Conservation (phyloP, 2,888 invertebrate genomes). For the Platycheirus rosarum region DNA sequence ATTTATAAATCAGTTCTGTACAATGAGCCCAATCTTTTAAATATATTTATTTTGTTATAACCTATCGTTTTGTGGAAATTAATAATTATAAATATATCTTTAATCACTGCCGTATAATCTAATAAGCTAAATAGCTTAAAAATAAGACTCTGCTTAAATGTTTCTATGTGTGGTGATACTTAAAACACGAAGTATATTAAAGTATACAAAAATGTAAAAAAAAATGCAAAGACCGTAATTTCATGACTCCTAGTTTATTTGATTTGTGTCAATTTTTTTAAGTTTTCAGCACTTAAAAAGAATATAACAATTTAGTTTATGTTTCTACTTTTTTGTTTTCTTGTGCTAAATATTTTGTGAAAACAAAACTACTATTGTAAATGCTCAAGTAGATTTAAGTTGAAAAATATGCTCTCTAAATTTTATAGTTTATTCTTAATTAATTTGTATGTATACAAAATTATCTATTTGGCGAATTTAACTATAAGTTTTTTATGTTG, state of each 20-base stretch:
- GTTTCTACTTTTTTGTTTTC: background rate
- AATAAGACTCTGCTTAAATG: constrained; percentile 1
- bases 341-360: constrained; percentile 33
- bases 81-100: constrained; percentile 13
- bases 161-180: constrained; percentile 8
- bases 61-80: background rate
- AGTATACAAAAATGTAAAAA: constrained; percentile 10
- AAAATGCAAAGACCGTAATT: background rate
- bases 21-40: background rate
- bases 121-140: constrained; percentile 32
- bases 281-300: no score
- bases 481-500: background rate
- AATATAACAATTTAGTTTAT: no score
- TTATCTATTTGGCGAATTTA: background rate
- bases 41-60: background rate
- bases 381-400: constrained; percentile 4
- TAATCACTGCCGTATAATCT: constrained; percentile 52
- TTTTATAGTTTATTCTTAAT: background rate
- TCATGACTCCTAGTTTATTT: constrained; percentile 2
- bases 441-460: background rate
- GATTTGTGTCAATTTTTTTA: no score
- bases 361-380: background rate
- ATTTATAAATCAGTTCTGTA: constrained; percentile 28
- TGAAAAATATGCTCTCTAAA: constrained; percentile 11
- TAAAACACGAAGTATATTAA: background rate